Base-by-base conservation (phyloP, 2,888 invertebrate species). In the Polyommatus icarus region DNA sequence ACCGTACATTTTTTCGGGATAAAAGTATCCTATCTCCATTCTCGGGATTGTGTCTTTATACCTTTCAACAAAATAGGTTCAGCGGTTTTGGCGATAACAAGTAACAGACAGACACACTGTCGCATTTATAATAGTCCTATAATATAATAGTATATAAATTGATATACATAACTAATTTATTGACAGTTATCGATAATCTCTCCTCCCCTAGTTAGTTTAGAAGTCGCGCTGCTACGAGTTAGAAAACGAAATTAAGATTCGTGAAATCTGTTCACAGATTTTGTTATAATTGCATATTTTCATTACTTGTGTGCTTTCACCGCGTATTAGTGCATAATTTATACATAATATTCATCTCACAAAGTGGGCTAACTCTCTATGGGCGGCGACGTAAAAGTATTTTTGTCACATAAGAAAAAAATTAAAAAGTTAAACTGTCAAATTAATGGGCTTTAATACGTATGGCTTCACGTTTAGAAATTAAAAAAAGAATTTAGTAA, bases 261-360 rank as follows among this genome's bases (percentile, higher is more conserved):
- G 54, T 24, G 75, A 75, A 75, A 54, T 75, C 67, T 54, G 50
- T 75, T 75, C 24, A 75, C 50, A 75, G 20, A 46, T 29, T 75
- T 75, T 75, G 75, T 50, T 75, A 24, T 75, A 75, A 75, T 75
- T 75, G 75, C 29, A 75, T 20, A 24, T 54, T 54, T 29, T 75
- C 50, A 75, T 75, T 75, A 75, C 18, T 46, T 73, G 12, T 46
- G 32, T 73, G 75, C 75, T 75, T 75, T 75, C 75, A 75, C 75
- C 29, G 29, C 18, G 67, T 73, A 73, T 75, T 75, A 75, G 75
- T 75, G 15, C 6, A 29, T 75, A 73, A 73, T 24, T 12, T 67
- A 32, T 75, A 54, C 75, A 75, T 75, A 54, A 75, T 75, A 54
- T 75, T 75, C 54, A 75, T 54, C 46, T 54, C 18, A 18, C 18